Evolutionary conservation across 2,797 vertebrate species (phyloP).

Genomic region (Pipistrellus nathusii): DNA sequence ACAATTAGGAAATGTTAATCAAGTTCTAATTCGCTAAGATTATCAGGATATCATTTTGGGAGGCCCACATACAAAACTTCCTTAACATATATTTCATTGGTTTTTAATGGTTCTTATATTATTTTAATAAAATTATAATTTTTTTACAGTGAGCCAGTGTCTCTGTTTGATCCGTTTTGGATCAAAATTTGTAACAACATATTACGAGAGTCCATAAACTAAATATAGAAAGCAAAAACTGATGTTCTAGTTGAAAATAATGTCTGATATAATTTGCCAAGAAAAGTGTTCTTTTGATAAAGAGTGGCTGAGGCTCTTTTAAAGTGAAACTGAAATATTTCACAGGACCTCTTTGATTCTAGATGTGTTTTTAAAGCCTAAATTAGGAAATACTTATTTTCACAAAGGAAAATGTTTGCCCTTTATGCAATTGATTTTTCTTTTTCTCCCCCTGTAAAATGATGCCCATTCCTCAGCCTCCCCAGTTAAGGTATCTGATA

Average conservation of each 20-base stretch:
- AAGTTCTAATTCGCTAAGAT: conserved; percentile 9
- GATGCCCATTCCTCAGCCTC: background rate
- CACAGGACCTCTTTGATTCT: conserved; percentile 24
- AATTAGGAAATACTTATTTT: conserved; percentile 70
- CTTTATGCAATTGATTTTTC: conserved; percentile 69
- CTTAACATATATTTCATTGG: background rate
- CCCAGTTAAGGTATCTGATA: conserved; percentile 57
- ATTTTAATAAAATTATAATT: background rate
- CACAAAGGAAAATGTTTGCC: conserved; percentile 69
- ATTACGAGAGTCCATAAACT: background rate
- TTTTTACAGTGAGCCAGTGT: background rate
- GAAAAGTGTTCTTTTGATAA: conserved; percentile 1
- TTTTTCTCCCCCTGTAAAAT: conserved; percentile 75
- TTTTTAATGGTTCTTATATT: background rate
- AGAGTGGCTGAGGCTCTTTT: background rate
- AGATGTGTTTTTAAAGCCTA: conserved; percentile 29
- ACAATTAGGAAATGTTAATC: background rate
- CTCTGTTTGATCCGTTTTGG: background rate
- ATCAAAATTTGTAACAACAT: background rate
- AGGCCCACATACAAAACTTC: background rate
- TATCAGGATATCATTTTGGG: background rate
- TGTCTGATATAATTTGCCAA: background rate
- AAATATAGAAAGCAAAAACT: conserved; percentile 35
- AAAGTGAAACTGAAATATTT: conserved; percentile 48
- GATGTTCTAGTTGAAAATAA: background rate